These are phyloP conservation scores for Brachymystax lenok DNA, from an alignment of 2,797 vertebrate species.

Conservation along the genomic window DNA sequence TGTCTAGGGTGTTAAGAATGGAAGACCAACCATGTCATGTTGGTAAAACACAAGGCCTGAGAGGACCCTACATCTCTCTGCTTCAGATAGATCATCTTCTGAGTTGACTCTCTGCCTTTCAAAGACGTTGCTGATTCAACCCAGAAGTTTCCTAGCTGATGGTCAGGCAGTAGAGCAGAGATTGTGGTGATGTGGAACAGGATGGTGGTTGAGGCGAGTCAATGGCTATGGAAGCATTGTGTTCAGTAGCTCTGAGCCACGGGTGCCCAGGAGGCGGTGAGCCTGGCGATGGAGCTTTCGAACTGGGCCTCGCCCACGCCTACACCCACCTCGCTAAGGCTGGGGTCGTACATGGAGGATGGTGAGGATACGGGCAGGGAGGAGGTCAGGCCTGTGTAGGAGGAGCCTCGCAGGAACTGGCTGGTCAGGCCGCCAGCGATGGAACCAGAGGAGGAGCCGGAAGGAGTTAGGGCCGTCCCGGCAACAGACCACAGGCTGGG, in stretches of 20 bases:
- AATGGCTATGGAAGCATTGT: conserved; percentile 40
- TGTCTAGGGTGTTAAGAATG: not conserved
- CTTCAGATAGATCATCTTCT: not conserved
- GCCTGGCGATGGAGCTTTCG: conserved; percentile 80
- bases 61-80: conserved; percentile 61
- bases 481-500: conserved; percentile 82
- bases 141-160: not conserved
- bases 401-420: conserved; percentile 81
- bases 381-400: conserved; percentile 79
- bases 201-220: not conserved
- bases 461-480: conserved; percentile 74
- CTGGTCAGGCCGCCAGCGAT: conserved; percentile 75
- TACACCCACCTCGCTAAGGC: conserved; percentile 72
- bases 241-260: conserved; percentile 83
- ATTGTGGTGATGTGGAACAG: conserved; percentile 59
- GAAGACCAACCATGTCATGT: conserved; percentile 35
- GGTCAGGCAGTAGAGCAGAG: conserved; percentile 46
- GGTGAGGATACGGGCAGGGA: conserved; percentile 79
- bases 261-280: conserved; percentile 80
- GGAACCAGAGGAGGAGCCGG: conserved; percentile 74
- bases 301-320: conserved; percentile 78
- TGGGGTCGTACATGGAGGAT: conserved; percentile 79
- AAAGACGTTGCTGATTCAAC: conserved; percentile 12
- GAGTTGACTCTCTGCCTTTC: not conserved
- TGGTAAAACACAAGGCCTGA: conserved; percentile 37